Evolutionary conservation across 2,797 vertebrate genomes (phyloP), one percentile per base, ranked within the genome.

Genomic region (Vireo griseus): DNA sequence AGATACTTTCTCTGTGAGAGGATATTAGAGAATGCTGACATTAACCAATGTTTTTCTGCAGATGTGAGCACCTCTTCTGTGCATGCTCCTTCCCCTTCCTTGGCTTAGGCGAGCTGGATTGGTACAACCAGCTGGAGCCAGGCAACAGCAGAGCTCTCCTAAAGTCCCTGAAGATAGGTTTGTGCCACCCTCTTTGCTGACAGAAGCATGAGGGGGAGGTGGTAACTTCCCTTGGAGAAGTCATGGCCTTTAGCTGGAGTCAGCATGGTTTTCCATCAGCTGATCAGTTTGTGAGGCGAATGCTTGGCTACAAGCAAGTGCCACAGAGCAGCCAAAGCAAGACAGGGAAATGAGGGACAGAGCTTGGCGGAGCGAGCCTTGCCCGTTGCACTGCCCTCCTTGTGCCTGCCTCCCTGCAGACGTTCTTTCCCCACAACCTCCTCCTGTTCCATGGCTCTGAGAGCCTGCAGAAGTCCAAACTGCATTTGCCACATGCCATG

Each of bases 291-390:
- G 47, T 0, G 0, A 54, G 29, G 20, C 0, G 0, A 33, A 11
- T 13, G 13, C 19, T 51, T n/a, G 54, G 35, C 80, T 78, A 22
- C 0, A 0, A 77, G 44, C 9, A 17, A 31, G 21, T 33, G 51
- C 7, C 0, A 4, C 22, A 39, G 21, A 72, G 11, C 0, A 0
- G 22, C 37, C 81, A 44, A 65, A 63, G 29, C 1, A 2, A 48
- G 52, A 19, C 0, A 0, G 26, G 31, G 16, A 42, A 48, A 26
- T 0, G 1, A 63, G 58, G 50, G 19, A 29, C 20, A 39, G 44
- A 85, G 50, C 39, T 35, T 35, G 11, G 54, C 13, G n/a, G 25
- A 29, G 21, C 0, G 0, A 67, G 39, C 26, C 48, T 82, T 47
- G 16, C 31, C 65, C 4, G 1, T 22, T 9, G 14, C 0, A 0